Conservation (phyloP, 2,113 vertebrate genomes). For the Pomatorhinus ruficollis region DNA sequence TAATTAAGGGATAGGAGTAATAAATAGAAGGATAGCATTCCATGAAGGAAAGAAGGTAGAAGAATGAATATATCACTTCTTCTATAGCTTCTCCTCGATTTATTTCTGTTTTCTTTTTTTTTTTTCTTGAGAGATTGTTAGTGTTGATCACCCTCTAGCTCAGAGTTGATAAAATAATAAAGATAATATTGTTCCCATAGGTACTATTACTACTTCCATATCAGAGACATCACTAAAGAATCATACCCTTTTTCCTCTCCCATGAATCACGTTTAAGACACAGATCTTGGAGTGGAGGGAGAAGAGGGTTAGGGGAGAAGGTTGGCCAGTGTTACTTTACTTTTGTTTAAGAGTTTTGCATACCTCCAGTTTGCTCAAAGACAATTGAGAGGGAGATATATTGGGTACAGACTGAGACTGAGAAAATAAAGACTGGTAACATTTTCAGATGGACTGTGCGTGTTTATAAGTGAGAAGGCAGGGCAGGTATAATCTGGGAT, state of each 20-base stretch:
- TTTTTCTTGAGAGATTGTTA: background rate
- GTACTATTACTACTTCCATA: background rate
- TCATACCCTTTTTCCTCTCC: background rate
- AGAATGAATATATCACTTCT: background rate
- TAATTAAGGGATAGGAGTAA: background rate
- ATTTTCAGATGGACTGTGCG: background rate
- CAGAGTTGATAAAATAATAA: constrained; percentile 6
- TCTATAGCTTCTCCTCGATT: background rate
- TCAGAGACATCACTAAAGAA: background rate
- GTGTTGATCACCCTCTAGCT: background rate
- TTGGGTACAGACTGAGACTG: background rate
- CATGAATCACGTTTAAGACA: background rate
- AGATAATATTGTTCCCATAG: constrained; percentile 3
- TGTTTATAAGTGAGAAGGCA: background rate
- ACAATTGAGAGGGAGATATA: background rate
- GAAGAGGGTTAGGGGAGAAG: background rate
- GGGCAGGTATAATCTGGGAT: background rate
- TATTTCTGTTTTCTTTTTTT: background rate
- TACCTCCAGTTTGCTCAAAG: background rate
- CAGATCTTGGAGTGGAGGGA: background rate
- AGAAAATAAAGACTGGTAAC: background rate
- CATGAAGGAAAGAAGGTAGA: background rate
- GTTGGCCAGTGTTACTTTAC: background rate
- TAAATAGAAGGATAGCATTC: background rate
- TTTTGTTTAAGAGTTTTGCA: background rate